These are phyloP conservation scores for Harpagoxenus sublaevis DNA, from an alignment of 2,888 invertebrate species.

Conservation along the genomic window DNA sequence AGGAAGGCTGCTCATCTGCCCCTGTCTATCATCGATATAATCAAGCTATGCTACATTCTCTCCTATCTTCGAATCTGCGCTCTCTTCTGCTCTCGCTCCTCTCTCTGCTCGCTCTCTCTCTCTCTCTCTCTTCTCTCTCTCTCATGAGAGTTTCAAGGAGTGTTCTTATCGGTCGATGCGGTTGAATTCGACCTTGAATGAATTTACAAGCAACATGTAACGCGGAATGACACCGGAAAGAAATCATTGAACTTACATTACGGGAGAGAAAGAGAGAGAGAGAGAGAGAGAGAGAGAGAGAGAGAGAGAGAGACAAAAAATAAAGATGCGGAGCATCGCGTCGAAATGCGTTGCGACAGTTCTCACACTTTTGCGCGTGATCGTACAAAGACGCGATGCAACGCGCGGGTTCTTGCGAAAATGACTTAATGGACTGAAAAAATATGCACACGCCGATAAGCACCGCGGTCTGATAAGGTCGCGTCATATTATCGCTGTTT, in stretches of 20 bases:
- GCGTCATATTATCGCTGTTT: slow-evolving; percentile 83
- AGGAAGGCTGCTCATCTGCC: no score
- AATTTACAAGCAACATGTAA: slow-evolving; percentile 17
- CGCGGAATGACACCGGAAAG: slow-evolving; percentile 14
- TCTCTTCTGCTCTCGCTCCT: no score
- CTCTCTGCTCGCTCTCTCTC: no score
- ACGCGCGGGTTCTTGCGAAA: slow-evolving; percentile 83
- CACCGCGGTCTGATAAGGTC: slow-evolving; percentile 77
- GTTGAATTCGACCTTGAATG: slow-evolving; percentile 24
- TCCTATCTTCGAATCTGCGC: no score
- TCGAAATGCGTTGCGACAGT: slow-evolving; percentile 63
- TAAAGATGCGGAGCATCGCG: not conserved
- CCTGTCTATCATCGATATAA: no score
- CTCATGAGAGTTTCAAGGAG: no score
- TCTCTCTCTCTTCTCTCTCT: no score
- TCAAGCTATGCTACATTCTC: no score
- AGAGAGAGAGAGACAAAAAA: not conserved
- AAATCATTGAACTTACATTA: slow-evolving; percentile 23
- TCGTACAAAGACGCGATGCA: slow-evolving; percentile 40
- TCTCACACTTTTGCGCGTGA: slow-evolving; percentile 51
- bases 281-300: not conserved
- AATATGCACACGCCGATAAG: slow-evolving; percentile 83
- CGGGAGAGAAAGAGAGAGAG: no score
- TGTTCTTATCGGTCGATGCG: slow-evolving; percentile 12
- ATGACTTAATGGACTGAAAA: slow-evolving; percentile 84